Evolutionary conservation across 2,888 invertebrate genomes (phyloP), one percentile per base, ranked within the genome.

Genomic region (Lysandra bellargus): DNA sequence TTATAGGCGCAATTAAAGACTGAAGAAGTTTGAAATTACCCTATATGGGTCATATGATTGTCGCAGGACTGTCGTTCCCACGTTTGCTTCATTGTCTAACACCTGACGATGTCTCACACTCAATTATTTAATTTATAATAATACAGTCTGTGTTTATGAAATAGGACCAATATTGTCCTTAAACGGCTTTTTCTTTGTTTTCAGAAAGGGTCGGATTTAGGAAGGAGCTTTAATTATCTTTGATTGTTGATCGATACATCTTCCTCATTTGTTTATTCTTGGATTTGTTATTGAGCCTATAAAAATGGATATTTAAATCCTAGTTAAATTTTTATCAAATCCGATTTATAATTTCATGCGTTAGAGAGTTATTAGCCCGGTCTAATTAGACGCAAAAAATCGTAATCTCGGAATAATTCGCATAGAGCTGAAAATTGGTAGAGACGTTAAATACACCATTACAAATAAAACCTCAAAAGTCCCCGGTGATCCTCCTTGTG

Each of bases 41-140:
- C 69, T 69, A 90, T 91, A 91, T 89, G 89, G 90, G 91, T 91
- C 90, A 89, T 82, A 88, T 90, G 88, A 91, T 89, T 88, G 87
- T 85, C 83, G 80, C 89, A 90, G 84, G 85, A 82, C 89, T 76
- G 82, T 77, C 79, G 80, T 90, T 92, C 92, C 85, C 92, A 91
- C 87, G 84, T 82, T 76, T 79, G 84, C 83, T 84, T 80, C 82
- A 81, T 82, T 82, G 80, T 85, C 83, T 81, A 81, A 30, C 84
- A 83, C 80, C 82, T 85, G 83, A 74, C 78, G 78, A 69, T 85
- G 83, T 85, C 83, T 79, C 84, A 83, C 81, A 83, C 78, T 81
- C 80, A 81, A 53, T 57, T 76, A 37, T 69, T 69, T 14, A 69
- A 33, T 61, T 61, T 69, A 14, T 33, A 69, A 69, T 69, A 33